Conservation (phyloP, 2,113 vertebrate species). For the Erythrolamprus reginae region DNA sequence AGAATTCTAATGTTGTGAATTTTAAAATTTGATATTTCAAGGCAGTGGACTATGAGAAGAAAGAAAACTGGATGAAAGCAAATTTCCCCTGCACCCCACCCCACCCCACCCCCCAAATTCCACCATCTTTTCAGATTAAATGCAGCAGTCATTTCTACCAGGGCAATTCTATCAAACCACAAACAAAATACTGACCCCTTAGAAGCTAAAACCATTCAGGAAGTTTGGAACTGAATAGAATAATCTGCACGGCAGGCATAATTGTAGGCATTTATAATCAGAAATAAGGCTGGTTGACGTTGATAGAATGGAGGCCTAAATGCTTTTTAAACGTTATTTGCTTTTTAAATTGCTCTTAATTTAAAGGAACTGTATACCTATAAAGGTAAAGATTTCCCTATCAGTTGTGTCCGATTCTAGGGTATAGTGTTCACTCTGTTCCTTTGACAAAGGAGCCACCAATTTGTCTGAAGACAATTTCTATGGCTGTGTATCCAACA, state of each 20-base stretch:
- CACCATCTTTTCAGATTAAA: background rate
- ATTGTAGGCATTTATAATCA: background rate
- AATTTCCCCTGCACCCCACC: too few species aligned
- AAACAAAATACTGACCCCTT: background rate
- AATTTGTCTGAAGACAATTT: background rate
- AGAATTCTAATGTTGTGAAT: background rate
- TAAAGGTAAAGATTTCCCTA: background rate
- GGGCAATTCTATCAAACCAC: background rate
- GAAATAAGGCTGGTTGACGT: background rate
- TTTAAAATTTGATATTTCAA: background rate
- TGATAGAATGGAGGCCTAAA: background rate
- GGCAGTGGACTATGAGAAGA: background rate
- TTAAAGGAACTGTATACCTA: background rate
- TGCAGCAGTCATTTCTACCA: background rate
- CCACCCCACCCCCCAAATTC: background rate
- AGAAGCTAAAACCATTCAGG: background rate
- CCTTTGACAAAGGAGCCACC: background rate
- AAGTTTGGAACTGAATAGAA: background rate
- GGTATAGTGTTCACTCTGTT: background rate
- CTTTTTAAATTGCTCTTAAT: background rate
- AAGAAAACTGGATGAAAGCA: background rate
- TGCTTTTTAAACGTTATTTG: background rate
- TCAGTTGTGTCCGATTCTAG: background rate
- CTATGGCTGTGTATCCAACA: background rate
- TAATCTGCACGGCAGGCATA: background rate